Base-by-base conservation (phyloP, 2,888 invertebrate species). In the Euphydryas editha region DNA sequence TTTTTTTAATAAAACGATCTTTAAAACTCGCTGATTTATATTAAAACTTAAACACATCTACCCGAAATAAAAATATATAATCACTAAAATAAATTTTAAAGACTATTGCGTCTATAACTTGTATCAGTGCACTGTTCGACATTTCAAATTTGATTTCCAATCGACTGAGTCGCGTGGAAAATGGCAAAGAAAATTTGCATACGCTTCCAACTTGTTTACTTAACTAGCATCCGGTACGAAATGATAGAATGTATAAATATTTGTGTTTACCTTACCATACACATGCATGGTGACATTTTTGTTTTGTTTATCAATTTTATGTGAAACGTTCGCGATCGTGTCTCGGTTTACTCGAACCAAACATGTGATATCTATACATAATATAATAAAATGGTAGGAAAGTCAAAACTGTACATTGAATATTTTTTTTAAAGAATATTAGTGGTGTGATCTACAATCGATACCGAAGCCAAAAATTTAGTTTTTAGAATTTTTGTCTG, bases 141-240 rank as follows among this genome's bases (percentile, higher is more conserved):
- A 55, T 64, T 21, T 59, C 44, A 59, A 65, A 67, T 69, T 69
- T 59, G 69, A 62, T 69, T 67, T 62, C 61, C 67, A 56, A 69
- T 62, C 51, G 64, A 67, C 59, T 67, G 67, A 67, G 47, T 63
- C 66, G 59, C 54, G 64, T 58, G 63, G 67, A 67, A 69, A 62
- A 67, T 69, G 59, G 64, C 62, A 59, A 65, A 67, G 69, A 69
- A 67, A 64, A 69, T 69, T 69, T 69, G 59, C 69, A 69, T 69
- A 67, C 61, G 64, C 61, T 67, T 59, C 49, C 61, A 46, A 58
- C 47, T 55, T 69, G 64, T 67, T 67, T 69, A 54, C 63, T 64
- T 67, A 60, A 66, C 60, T 58, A 63, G 60, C 59, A 66, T 56
- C 62, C 55, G 57, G 57, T 20, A 57, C 51, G 39, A 65, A 57